Percentiles rank a stretch among this genome's conserved stretches.
These are phyloP conservation scores for Muscidifurax raptorellus DNA, from an alignment of 1,140 invertebrate genomes.

Conservation along the genomic window DNA sequence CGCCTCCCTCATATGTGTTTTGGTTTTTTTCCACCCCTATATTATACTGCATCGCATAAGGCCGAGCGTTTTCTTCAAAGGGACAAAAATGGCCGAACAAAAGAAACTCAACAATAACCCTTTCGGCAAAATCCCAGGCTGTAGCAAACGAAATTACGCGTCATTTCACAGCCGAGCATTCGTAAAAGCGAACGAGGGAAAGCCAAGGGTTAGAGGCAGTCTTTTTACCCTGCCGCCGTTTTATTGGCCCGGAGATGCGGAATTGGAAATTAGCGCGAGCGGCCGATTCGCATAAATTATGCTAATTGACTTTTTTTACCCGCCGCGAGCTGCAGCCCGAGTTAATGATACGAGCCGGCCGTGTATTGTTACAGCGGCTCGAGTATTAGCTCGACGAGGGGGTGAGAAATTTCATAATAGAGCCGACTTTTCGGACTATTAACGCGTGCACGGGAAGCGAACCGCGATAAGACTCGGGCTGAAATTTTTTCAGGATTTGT, in stretches of 20 bases:
- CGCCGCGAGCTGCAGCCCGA: not conserved
- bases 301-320: slow-evolving; percentile 30
- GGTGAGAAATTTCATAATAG: slow-evolving; percentile 23
- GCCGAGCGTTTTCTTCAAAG: too few species aligned
- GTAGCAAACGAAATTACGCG: not conserved
- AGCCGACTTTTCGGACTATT: slow-evolving; percentile 34
- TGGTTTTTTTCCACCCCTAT: too few species aligned
- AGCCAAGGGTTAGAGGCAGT: not conserved
- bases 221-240: not conserved
- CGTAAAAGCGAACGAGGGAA: not conserved
- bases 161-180: not conserved
- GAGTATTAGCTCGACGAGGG: slow-evolving; percentile 1
- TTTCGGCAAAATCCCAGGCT: not conserved
- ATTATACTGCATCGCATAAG: too few species aligned
- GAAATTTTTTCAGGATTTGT: not conserved
- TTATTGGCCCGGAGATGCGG: slow-evolving; percentile 15
- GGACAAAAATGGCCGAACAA: too few species aligned
- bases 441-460: not conserved
- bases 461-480: not conserved
- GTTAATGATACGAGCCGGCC: not conserved
- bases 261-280: slow-evolving; percentile 43
- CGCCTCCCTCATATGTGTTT: not conserved
- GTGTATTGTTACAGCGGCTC: not conserved
- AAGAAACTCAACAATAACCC: too few species aligned
- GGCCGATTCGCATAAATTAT: slow-evolving; percentile 36